A percentile compares a stretch with the other conserved stretches of the same genome.
These are phyloP conservation scores for Globodera ellingtonae DNA, from an alignment of 1,140 invertebrate genomes.

Conservation along the genomic window DNA sequence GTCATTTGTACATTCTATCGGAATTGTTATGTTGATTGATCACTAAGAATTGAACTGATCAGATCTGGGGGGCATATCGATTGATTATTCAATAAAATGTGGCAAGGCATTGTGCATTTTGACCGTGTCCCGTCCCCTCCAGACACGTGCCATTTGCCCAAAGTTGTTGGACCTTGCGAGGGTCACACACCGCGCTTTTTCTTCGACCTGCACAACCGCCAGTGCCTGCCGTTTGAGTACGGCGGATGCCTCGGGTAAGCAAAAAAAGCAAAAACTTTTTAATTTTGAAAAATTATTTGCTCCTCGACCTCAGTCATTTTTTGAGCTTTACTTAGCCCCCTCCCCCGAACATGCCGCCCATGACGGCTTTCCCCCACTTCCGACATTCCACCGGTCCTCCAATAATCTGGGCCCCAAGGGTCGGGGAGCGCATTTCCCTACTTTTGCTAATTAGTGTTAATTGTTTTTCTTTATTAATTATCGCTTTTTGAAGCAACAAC, in stretches of 20 bases:
- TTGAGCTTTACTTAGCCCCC: neutral
- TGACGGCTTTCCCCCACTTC: no score
- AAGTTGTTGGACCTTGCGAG: constrained; percentile 78
- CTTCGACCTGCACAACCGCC: constrained; percentile 73
- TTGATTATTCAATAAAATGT: no score
- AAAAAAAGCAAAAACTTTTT: neutral
- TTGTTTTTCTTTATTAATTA: neutral
- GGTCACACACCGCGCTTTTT: constrained; percentile 75
- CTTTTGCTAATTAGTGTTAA: neutral
- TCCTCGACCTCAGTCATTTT: neutral
- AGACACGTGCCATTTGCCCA: constrained; percentile 78
- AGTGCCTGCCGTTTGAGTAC: constrained; percentile 73
- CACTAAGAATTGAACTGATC: neutral
- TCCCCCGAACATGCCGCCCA: no score
- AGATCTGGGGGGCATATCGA: no score
- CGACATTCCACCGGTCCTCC: no score
- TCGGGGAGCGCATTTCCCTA: neutral
- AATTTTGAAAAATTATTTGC: neutral
- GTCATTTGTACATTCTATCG: no score
- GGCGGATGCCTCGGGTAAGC: constrained; percentile 69
- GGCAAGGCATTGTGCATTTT: no score
- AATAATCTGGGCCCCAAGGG: no score
- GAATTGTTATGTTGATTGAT: no score
- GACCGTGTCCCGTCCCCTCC: constrained; percentile 33
- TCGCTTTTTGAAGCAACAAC: constrained; percentile 73